A percentile compares a stretch with the other conserved stretches of the same genome.
Conservation (phyloP, 2,113 vertebrate species). For the Channa argus region DNA sequence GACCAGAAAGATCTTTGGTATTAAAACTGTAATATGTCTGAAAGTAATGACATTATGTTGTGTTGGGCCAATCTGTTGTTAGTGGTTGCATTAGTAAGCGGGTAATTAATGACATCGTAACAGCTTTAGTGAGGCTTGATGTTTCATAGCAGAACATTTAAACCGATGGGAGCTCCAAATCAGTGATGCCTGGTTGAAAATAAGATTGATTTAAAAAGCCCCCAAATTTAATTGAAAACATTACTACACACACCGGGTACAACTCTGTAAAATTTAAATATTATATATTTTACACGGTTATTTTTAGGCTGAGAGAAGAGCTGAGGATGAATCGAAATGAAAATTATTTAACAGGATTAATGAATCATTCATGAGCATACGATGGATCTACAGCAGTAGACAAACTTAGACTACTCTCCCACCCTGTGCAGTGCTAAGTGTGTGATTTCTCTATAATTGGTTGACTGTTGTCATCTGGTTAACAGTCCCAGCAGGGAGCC, state of each 20-base stretch:
- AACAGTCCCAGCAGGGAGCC: slow-evolving; percentile 44
- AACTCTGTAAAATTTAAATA: slow-evolving; percentile 64
- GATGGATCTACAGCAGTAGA: slow-evolving; percentile 57
- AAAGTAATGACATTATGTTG: slow-evolving; percentile 58
- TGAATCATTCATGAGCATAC: slow-evolving; percentile 75
- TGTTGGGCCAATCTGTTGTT: slow-evolving; percentile 52
- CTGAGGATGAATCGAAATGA: slow-evolving; percentile 72
- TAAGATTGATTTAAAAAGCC: slow-evolving; percentile 72
- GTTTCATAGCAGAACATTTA: slow-evolving; percentile 24
- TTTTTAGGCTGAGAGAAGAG: slow-evolving; percentile 54
- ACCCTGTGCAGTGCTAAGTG: slow-evolving; percentile 28
- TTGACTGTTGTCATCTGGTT: slow-evolving; percentile 59
- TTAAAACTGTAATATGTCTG: slow-evolving; percentile 53
- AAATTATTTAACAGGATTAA: slow-evolving; percentile 64
- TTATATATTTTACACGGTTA: slow-evolving; percentile 17
- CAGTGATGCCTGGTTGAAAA: slow-evolving; percentile 53
- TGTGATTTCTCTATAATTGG: slow-evolving; percentile 61
- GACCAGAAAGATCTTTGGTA: slow-evolving; percentile 12
- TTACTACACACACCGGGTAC: slow-evolving; percentile 44
- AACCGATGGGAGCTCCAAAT: slow-evolving; percentile 19
- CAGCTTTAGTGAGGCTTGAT: slow-evolving; percentile 35
- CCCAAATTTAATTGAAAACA: slow-evolving; percentile 61
- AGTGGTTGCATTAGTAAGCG: slow-evolving; percentile 60
- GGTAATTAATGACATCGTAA: slow-evolving; percentile 58
- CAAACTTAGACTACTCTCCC: slow-evolving; percentile 46